Conservation (phyloP, 2,888 invertebrate species). For the Oconnorella tubifera region DNA sequence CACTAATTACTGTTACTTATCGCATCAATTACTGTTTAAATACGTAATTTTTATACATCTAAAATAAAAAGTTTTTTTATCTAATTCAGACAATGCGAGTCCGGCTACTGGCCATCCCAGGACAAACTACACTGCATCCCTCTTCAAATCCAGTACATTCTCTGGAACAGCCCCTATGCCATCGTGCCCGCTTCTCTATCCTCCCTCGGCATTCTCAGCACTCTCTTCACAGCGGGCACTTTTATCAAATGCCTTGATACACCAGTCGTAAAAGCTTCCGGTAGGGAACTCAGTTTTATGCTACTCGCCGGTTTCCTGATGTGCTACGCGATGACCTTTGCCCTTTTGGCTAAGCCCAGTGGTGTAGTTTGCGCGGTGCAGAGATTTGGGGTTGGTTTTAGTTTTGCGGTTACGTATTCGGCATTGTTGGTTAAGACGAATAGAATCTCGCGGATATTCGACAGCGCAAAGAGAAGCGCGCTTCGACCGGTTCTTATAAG, state of each 20-base stretch:
- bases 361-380: slow-evolving; percentile 59
- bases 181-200: slow-evolving; percentile 66
- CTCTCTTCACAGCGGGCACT: slow-evolving; percentile 63
- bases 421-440: slow-evolving; percentile 68
- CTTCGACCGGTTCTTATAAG: slow-evolving; percentile 66
- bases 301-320: slow-evolving; percentile 64
- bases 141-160: slow-evolving; percentile 43
- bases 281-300: slow-evolving; percentile 66
- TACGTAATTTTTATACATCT: no score
- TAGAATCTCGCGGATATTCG: slow-evolving; percentile 65
- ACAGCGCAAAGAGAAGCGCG: slow-evolving; percentile 65
- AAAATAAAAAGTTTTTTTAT: no score
- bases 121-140: slow-evolving; percentile 44
- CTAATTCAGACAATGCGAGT: slow-evolving; percentile 37
- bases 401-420: slow-evolving; percentile 62
- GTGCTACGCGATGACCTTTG: slow-evolving; percentile 66
- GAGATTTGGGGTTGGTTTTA: slow-evolving; percentile 53
- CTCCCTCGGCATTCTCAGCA: slow-evolving; percentile 64
- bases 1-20: no score
- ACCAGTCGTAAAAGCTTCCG: slow-evolving; percentile 65
- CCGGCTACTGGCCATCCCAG: slow-evolving; percentile 50
- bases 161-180: slow-evolving; percentile 60
- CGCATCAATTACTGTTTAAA: no score
- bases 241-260: slow-evolving; percentile 68
- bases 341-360: slow-evolving; percentile 63